These are phyloP conservation scores for Eleutherodactylus coqui DNA, from an alignment of 2,797 vertebrate genomes.

Conservation along the genomic window DNA sequence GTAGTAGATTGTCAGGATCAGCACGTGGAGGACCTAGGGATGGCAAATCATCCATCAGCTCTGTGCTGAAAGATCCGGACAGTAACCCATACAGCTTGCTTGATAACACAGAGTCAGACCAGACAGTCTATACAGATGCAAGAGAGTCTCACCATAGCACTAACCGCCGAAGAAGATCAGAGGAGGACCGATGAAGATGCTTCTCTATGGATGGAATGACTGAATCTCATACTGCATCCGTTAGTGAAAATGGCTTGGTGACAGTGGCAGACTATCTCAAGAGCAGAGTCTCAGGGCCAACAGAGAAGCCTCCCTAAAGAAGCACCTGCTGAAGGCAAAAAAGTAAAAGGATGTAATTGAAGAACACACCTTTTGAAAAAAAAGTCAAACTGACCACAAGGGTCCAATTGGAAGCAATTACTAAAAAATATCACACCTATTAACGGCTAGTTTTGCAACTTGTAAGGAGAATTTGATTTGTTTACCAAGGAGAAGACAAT, in stretches of 20 bases:
- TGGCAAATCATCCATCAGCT: conserved; percentile 86
- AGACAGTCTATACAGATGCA: conserved; percentile 94
- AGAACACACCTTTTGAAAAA: conserved; percentile 83
- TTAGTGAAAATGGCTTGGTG: conserved; percentile 96
- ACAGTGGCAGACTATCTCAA: conserved; percentile 98
- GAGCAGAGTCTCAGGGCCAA: conserved; percentile 97
- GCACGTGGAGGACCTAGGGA: conserved; percentile 87
- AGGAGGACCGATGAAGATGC: conserved; percentile 96
- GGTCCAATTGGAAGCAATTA: no score
- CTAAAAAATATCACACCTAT: no score
- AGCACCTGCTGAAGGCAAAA: conserved; percentile 90
- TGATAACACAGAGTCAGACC: conserved; percentile 96
- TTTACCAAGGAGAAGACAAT: no score
- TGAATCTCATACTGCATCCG: conserved; percentile 94
- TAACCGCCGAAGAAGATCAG: conserved; percentile 89
- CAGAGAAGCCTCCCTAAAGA: conserved; percentile 86
- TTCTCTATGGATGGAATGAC: conserved; percentile 93
- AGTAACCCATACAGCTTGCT: conserved; percentile 88
- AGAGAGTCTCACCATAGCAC: conserved; percentile 91
- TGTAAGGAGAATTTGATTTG: no score
- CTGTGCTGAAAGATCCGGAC: conserved; percentile 89
- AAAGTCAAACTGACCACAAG: conserved; percentile 85
- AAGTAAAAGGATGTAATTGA: conserved; percentile 89
- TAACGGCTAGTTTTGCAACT: no score
- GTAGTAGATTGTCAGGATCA: conserved; percentile 85